Base-by-base conservation (phyloP, 2,888 invertebrate species). In the Pyrgus malvae region DNA sequence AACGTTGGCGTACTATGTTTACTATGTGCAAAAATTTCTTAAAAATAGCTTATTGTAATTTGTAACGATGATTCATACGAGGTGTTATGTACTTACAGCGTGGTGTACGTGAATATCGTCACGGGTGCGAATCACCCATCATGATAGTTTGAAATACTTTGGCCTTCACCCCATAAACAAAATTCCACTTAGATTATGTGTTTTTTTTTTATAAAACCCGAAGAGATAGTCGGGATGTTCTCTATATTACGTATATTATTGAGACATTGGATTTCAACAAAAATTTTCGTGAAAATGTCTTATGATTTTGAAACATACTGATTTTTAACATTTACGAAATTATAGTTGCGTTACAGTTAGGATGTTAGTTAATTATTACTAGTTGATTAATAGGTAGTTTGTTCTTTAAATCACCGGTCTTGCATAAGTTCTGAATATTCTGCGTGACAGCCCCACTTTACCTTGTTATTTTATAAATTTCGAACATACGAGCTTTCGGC, bases 81-180 rank as follows among this genome's bases (percentile, higher is more conserved):
- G 19, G 11, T n/a, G 11, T 37, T 37, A 16, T 16, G 8, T 48
- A 25, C 12, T 46, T 14, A 12, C 7, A 16, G 12, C 1, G 11
- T 33, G 48, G 45, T 16, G 66, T 77, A 76, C 76, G 75, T 75
- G 75, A 58, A 62, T 77, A 74, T 69, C 75, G 61, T 67, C 76
- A 80, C 68, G 65, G 66, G 63, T 16, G 14, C 33, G 37, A 5
- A 8, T 17, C 68, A 64, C 60, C 63, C 75, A 17, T 37, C 9
- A 8, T 9, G 9, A 17, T 8, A 17, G 16, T 37, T 37, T 17
- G 35, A 16, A 17, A 37, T 37, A 6, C 35, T 9, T n/a, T 37
- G 17, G 35, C 17, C 16, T 12, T 17, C 35, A n/a, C 12, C 17
- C n/a, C 35, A 17, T 83, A 78, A 81, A 84, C 79, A 78, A 70